Evolutionary conservation across 1,140 invertebrate species (phyloP), one percentile per base, ranked within the genome.

Genomic region (Papilio helenus): DNA sequence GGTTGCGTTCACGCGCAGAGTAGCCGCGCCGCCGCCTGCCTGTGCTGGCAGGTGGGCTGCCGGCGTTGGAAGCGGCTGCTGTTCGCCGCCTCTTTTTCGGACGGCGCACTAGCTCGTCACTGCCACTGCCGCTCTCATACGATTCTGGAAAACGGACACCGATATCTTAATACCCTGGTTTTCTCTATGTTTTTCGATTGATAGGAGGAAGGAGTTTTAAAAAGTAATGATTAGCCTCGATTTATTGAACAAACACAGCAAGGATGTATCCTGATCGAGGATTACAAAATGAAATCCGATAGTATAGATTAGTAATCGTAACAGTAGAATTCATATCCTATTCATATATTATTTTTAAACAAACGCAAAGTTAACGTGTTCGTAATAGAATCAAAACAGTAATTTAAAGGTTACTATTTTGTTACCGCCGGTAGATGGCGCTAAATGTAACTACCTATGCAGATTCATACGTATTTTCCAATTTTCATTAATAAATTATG

Each of bases 1-100:
- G 95, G 88, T 98, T 98, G 86, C 97, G 95, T 89, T 99, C 98
- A 79, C 97, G 92, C 1, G 97, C 97, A 80, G 96, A 97, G 55
- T 97, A 95, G 2, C 96, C 96, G 44, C 95, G 94, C 46, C 96
- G 90, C 77, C 96, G 92, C 23, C 96, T 89, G 0, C 91, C 86
- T 16, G 88, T 90, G 3, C 88, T 87, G 9, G 88, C 89, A 5
- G 85, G 61, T 39, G 84, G 29, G 23, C 79, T 81, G 65, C 81
- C 84, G n/a, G 85, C 82, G 26, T 87, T 85, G 72, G 79, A 80
- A 12, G 83, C 84, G 0, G 88, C 86, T 0, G 88, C 85, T 9
- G 87, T 84, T 29, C 87, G 87, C 34, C 90, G 88, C 80, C 90
- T 81, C 39, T 89, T 82, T 9, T 84, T 86, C 12, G 88, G 81